A percentile compares a stretch with the other conserved stretches of the same genome.
These are phyloP conservation scores for Oreochromis grahami DNA, from an alignment of 2,797 vertebrate species.

Conservation along the genomic window DNA sequence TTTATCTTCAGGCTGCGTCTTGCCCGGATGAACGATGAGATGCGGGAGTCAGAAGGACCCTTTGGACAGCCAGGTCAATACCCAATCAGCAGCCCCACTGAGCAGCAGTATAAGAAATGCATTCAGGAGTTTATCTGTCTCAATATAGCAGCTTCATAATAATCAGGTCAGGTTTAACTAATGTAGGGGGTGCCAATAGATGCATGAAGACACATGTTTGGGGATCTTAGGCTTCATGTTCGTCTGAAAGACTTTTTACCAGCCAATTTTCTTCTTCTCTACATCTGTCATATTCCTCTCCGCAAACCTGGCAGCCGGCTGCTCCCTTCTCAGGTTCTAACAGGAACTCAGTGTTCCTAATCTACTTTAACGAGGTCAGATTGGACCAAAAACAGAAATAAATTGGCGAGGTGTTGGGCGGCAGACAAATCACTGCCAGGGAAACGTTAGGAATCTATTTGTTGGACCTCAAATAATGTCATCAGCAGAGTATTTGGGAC, in stretches of 20 bases:
- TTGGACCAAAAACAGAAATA: background rate
- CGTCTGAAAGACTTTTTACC: background rate
- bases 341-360: background rate
- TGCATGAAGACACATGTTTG: background rate
- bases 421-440: slow-evolving; percentile 21
- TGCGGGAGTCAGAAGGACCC: slow-evolving; percentile 93
- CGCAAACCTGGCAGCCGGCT: background rate
- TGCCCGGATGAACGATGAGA: slow-evolving; percentile 97
- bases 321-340: slow-evolving; percentile 41
- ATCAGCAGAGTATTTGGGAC: slow-evolving; percentile 4
- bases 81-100: slow-evolving; percentile 90
- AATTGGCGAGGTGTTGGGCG: background rate
- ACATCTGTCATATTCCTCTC: background rate
- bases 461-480: background rate
- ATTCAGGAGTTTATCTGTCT: slow-evolving; percentile 98
- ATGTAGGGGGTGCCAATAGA: slow-evolving; percentile 39
- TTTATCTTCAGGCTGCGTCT: slow-evolving; percentile 83
- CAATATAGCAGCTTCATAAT: slow-evolving; percentile 89
- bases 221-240: background rate
- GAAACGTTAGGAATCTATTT: background rate
- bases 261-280: slow-evolving; percentile 24
- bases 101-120: slow-evolving; percentile 95
- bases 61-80: slow-evolving; percentile 91
- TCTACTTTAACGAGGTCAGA: slow-evolving; percentile 47
- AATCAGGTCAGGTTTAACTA: background rate